Conservation (phyloP, 2,888 invertebrate genomes). For the Leptinotarsa rubiginosa region DNA sequence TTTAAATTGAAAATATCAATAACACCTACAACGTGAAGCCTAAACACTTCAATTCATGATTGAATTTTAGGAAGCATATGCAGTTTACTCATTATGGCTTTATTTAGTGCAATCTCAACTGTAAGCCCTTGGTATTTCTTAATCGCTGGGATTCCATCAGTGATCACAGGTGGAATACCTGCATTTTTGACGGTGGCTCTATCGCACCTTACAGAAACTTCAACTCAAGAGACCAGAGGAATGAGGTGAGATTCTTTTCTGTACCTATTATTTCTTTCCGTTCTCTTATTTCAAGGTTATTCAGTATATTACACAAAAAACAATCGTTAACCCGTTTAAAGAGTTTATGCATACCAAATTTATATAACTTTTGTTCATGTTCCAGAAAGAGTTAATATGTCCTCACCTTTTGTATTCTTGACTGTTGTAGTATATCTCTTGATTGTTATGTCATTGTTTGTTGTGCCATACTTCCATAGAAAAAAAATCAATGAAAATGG, state of each 20-base stretch:
- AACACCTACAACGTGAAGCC: not conserved
- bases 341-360: too few relatives aligned
- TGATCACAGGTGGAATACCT: slow-evolving; percentile 73
- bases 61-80: slow-evolving; percentile 29
- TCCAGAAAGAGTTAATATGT: not conserved
- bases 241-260: slow-evolving; percentile 65
- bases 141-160: slow-evolving; percentile 69
- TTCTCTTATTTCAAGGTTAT: too few relatives aligned
- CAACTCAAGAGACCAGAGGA: slow-evolving; percentile 71
- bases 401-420: too few relatives aligned
- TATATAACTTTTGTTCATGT: not conserved
- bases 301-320: too few relatives aligned
- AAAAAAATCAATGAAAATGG: too few relatives aligned
- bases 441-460: too few relatives aligned
- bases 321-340: too few relatives aligned
- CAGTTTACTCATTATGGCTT: slow-evolving; percentile 23
- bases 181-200: slow-evolving; percentile 71
- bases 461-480: too few relatives aligned
- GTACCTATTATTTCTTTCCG: not conserved
- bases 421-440: too few relatives aligned
- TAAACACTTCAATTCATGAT: not conserved
- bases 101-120: slow-evolving; percentile 30
- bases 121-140: slow-evolving; percentile 65
- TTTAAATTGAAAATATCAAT: not conserved
- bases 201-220: slow-evolving; percentile 74